Evolutionary conservation across 37 sponge, comb jelly and placozoan genomes (phyloP).

Genomic region (Ephydatia muelleri): DNA sequence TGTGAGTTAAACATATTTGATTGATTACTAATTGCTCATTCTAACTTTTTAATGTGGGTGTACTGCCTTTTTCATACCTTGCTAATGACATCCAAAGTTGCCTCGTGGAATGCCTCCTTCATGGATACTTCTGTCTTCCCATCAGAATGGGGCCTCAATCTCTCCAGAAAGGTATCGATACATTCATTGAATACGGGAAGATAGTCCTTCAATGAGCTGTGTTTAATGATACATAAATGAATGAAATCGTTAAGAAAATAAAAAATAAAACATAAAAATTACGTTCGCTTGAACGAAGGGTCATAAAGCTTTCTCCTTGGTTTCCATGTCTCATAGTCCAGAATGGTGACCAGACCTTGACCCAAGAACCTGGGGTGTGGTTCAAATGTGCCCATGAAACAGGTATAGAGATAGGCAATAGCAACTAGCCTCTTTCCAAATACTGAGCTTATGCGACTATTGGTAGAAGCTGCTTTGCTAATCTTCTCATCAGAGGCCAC

Average conservation of each 20-base stretch:
- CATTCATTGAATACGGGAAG: neutral
- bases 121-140: constrained; percentile 3
- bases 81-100: neutral
- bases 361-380: neutral
- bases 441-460: no score
- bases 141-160: neutral
- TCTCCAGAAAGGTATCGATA: neutral
- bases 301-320: constrained; percentile 8
- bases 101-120: neutral
- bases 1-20: no score
- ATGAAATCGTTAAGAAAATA: no score
- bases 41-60: no score
- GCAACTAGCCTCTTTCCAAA: no score
- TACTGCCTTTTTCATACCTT: no score
- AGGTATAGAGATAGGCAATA: no score
- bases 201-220: neutral
- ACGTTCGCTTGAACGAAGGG: constrained; percentile 2
- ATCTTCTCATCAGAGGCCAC: neutral
- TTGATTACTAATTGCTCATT: no score
- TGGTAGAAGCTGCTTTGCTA: neutral
- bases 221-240: no score
- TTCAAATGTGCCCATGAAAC: no score
- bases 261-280: neutral
- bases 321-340: constrained; percentile 16
- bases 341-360: constrained; percentile 5